Base-by-base conservation (phyloP, 2,888 invertebrate genomes). In the Latrodectus elegans region DNA sequence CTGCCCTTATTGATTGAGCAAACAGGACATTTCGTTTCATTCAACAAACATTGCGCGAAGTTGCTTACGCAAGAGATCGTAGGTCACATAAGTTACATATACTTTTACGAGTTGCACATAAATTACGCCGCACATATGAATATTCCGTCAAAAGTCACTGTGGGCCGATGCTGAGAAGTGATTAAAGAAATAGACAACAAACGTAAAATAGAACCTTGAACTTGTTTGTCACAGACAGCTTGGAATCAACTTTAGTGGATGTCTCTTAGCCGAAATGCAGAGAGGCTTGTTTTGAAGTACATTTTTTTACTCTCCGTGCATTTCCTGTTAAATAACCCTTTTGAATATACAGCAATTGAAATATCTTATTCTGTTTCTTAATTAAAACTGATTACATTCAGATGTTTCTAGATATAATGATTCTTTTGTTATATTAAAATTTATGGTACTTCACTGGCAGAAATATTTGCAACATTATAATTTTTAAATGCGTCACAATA, bases 41-140 rank as follows among this genome's bases (percentile, higher is more conserved):
- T 38, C 38, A 38, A 38, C 38, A 38, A 38, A 38, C 38, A 38
- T 38, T 38, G 38, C 38, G 38, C 38, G 38, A 38, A 38, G 38
- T 38, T 6, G n/a, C 60, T 60, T 60, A 60, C 60, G 60, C n/a
- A 60, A 60, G 60, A n/a, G 12, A 60, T 60, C 14, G 10, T 10
- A 60, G 60, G 60, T 60, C 60, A n/a, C n/a, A 60, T n/a, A 60
- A n/a, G 60, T 60, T 60, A 60, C 60, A 60, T n/a, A 60, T 60
- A n/a, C 14, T 82, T 82, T 82, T 82, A 82, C 75, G 82, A 82
- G 53, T 49, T 17, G 74, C 17, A 75, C 82, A 68, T 82, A 75
- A 82, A 82, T 82, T 76, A 82, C 67, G 68, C 51, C 70, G 75
- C 70, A 70, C 71, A 60, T 49, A 75, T 82, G 82, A 55, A 82